Evolutionary conservation across 1,140 invertebrate genomes (phyloP), one percentile per base, ranked within the genome.

Genomic region (Drosophila tsacasi): DNA sequence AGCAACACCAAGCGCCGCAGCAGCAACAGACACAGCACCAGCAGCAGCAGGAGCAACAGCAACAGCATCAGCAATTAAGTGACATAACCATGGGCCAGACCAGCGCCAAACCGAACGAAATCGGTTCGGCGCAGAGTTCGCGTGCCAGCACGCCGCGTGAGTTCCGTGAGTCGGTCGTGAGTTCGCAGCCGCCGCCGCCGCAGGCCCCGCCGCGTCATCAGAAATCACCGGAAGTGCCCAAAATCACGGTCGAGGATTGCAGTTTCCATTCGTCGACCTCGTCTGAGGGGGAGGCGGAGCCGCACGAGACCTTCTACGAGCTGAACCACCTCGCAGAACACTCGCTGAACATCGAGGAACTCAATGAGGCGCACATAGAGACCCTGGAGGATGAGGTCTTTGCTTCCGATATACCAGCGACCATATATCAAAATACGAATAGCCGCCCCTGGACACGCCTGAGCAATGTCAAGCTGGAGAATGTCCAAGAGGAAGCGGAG

Each of bases 51-150:
- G 63, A 77, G 30, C 67, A 76, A 9, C 64, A 77, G 30, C 67
- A 76, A 9, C 64, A 59, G 32, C 54, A 80, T 12, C 60, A 59
- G 27, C 76, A 79, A 65, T 46, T 23, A 23, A 73, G 83, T 87
- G 78, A 82, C 59, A 75, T 78, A 80, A 80, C 40, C 57, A 92
- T 92, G 91, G 91, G 91, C 58, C 91, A 92, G 64, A 87, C 83
- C 5, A 89, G 82, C 54, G 77, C 80, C 66, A 92, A 92, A 63
- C 75, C 83, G 58, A 79, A 79, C 30, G 85, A 91, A 59, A 63
- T 47, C 59, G 27, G 68, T 55, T 81, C 85, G 32, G 65, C 65
- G 19, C 59, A 69, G 40, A 77, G 76, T 69, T 80, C 87, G 37
- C 81, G 85, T 8, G 69, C 84, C 61, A 89, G 81, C 60, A 86